A percentile compares a stretch with the other conserved stretches of the same genome.
Evolutionary conservation across 2,888 invertebrate species (phyloP).

Genomic region (Prosapia bicincta): DNA sequence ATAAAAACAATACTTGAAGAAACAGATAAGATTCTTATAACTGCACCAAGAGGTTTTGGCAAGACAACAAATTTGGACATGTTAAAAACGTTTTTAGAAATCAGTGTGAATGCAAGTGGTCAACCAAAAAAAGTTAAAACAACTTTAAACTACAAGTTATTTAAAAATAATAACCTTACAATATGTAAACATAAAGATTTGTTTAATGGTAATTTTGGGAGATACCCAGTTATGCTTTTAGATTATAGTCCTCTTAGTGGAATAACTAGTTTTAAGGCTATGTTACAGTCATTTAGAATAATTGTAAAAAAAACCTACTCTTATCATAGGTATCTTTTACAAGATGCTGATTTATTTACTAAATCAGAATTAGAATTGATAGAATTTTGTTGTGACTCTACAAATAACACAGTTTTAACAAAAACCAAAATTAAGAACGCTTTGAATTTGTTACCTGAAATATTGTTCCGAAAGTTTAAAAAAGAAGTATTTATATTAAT

Average conservation of each 20-base stretch:
- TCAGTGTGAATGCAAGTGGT: not conserved
- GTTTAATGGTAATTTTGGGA: slow-evolving; percentile 6
- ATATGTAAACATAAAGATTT: not conserved
- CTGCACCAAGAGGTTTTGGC: not conserved
- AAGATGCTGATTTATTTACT: not conserved
- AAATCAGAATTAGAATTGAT: not conserved
- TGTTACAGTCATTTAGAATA: slow-evolving; percentile 2
- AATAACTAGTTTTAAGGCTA: not conserved
- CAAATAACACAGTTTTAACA: not conserved
- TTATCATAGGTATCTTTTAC: not conserved
- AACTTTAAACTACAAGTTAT: slow-evolving; percentile 9
- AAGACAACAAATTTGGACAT: not conserved
- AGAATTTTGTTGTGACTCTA: not conserved
- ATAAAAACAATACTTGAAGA: not conserved
- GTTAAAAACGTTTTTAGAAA: slow-evolving; percentile 8
- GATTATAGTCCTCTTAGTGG: slow-evolving; percentile 10
- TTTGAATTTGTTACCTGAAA: slow-evolving; percentile 1
- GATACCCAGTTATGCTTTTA: slow-evolving; percentile 9
- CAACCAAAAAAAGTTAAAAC: not conserved
- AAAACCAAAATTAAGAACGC: not conserved
- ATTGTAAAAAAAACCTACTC: not conserved
- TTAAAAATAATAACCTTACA: slow-evolving; percentile 14
- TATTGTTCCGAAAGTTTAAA: not conserved
- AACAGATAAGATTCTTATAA: not conserved
- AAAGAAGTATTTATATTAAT: slow-evolving; percentile 7